Base-by-base conservation (phyloP, 2,888 invertebrate genomes). In the Eubasilissa splendida region DNA sequence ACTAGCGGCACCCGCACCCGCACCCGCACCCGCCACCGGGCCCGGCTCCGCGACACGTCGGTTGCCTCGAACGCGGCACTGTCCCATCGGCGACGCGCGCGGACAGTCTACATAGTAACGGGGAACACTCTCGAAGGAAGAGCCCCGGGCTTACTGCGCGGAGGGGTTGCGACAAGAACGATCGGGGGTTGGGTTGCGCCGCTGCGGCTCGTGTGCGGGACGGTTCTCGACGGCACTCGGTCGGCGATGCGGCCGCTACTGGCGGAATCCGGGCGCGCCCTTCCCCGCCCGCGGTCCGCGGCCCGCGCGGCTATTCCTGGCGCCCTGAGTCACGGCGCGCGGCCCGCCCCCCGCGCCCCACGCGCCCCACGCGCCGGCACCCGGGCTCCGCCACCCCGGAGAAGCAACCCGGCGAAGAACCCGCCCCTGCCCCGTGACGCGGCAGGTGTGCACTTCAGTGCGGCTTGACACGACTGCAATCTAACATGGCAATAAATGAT, bases 231-330 rank as follows among this genome's bases (percentile, higher is more conserved):
- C 7, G 42, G 42, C 7, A 7, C 42, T 42, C 65, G 59, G 90
- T 90, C 1, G 90, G 90, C 0, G 89, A 88, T 11, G 90, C 89
- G 54, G 90, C 90, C 85, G 90, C 90, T 84, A 90, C 90, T 0
- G 90, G 90, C 84, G 90, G 2, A 90, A 90, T 85, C 86, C 90
- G 63, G 90, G 94, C 95, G 1, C 90, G 90, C 4, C 90, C 81
- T 80, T 68, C 63, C 80, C 80, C 70, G 75, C 79, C 58, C 54
- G 59, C 73, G 33, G 42, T 42, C 4, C 42, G 4, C 42, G 4
- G 42, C 42, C 53, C 59, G 56, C 63, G 60, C 42, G 60, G 81
- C 84, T 76, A 77, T 80, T 70, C 77, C 85, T 88, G 9, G 89
- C 66, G 63, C 85, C 87, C 0, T 81, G 90, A 82, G 63, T 79